phyloP scores from a whole-genome alignment of 2,797 vertebrate species.

The Clangula hyemalis region DNA sequence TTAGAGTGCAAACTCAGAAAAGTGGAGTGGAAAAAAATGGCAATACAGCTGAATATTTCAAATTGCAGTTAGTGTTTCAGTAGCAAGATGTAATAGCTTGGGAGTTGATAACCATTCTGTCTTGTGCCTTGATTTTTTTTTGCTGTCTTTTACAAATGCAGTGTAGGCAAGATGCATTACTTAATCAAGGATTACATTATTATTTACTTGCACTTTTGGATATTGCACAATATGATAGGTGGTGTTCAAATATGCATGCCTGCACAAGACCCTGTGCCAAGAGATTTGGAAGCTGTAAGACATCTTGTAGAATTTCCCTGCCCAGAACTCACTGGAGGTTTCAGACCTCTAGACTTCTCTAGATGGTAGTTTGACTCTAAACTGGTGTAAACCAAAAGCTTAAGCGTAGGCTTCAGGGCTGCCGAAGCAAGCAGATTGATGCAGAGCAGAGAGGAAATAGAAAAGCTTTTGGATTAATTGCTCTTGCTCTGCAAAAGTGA shows the following conservation, averaged over 20 bases:
- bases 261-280: not conserved
- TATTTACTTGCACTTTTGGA: constrained; percentile 1
- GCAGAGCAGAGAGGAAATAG: not conserved
- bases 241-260: not conserved
- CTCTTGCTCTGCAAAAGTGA: not conserved
- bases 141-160: not conserved
- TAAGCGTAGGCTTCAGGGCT: not conserved
- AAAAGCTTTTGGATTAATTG: not conserved
- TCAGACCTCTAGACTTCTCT: not conserved
- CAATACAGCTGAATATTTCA: not conserved
- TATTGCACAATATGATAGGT: not conserved
- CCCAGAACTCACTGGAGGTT: not conserved
- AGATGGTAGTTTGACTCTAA: not conserved
- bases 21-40: not conserved
- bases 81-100: not conserved
- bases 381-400: not conserved
- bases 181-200: not conserved
- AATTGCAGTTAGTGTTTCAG: not conserved
- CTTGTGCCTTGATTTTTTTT: not conserved
- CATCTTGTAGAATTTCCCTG: not conserved
- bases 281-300: not conserved
- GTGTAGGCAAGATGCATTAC: not conserved
- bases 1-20: not conserved
- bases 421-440: not conserved
- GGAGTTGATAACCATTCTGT: not conserved